phyloP scores from a whole-genome alignment of 2,888 invertebrate genomes.

The Cheilosia vernalis region DNA sequence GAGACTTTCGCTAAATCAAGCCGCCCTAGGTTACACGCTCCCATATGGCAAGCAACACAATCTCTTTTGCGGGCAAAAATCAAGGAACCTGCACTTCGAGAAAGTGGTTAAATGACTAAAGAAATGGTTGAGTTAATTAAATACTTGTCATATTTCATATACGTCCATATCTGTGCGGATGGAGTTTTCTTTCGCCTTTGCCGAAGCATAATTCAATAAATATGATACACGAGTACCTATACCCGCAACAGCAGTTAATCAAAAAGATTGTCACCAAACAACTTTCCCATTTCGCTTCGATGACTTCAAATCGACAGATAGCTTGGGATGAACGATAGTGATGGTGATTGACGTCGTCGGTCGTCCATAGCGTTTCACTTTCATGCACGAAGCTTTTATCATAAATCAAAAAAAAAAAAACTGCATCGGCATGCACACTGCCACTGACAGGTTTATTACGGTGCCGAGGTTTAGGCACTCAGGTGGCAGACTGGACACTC shows the following conservation, averaged over 20 bases:
- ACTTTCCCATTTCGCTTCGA: slow-evolving; percentile 60
- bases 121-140: slow-evolving; percentile 52
- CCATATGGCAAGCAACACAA: background rate
- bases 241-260: slow-evolving; percentile 19
- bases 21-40: slow-evolving; percentile 24
- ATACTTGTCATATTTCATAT: slow-evolving; percentile 58
- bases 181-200: slow-evolving; percentile 13
- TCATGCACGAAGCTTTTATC: slow-evolving; percentile 31
- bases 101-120: slow-evolving; percentile 54
- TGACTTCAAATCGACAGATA: slow-evolving; percentile 28
- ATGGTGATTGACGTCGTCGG: slow-evolving; percentile 61
- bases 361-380: slow-evolving; percentile 51
- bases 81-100: slow-evolving; percentile 28
- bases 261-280: slow-evolving; percentile 64
- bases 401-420: slow-evolving; percentile 42
- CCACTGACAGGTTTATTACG: slow-evolving; percentile 34
- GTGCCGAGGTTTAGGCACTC: background rate
- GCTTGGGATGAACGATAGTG: slow-evolving; percentile 24
- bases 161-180: slow-evolving; percentile 16
- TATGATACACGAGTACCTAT: background rate
- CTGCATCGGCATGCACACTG: slow-evolving; percentile 11
- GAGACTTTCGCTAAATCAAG: slow-evolving; percentile 52
- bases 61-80: slow-evolving; percentile 3
- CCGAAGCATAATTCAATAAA: slow-evolving; percentile 5
- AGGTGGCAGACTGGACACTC: slow-evolving; percentile 1